Conservation (phyloP, 2,888 invertebrate species). For the Hymenopus coronatus region DNA sequence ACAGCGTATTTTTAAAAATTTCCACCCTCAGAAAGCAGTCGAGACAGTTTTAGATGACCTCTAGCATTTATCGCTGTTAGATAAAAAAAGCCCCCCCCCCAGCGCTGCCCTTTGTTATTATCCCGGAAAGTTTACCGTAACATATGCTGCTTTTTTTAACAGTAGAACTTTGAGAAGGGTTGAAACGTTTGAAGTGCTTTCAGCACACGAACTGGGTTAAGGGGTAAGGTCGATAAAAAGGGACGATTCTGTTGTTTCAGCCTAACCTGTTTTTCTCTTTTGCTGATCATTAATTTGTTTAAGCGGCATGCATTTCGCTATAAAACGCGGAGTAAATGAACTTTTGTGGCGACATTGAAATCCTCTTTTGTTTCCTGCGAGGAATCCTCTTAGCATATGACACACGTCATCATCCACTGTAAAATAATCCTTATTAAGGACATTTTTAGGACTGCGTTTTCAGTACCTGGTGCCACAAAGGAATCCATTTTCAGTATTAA, state of each 20-base stretch:
- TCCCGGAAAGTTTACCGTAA: background rate
- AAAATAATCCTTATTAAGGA: background rate
- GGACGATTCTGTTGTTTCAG: too few species aligned
- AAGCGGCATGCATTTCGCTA: background rate
- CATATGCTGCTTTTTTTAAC: background rate
- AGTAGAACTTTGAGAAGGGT: background rate
- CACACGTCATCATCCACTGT: background rate
- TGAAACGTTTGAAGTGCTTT: background rate
- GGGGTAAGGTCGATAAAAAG: too few species aligned
- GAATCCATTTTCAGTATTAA: too few species aligned
- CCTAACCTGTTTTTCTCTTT: too few species aligned
- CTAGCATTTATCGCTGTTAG: too few species aligned
- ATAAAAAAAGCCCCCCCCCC: too few species aligned
- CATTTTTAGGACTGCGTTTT: background rate
- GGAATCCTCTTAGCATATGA: background rate
- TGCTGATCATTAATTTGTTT: too few species aligned
- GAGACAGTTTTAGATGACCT: too few species aligned
- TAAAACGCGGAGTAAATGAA: background rate
- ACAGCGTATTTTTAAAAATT: too few species aligned
- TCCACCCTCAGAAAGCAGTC: too few species aligned
- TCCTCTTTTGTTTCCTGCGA: background rate
- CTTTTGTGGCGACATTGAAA: background rate
- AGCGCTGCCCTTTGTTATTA: background rate
- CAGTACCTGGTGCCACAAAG: too few species aligned
- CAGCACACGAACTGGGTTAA: background rate